Conservation (phyloP, 2,888 invertebrate genomes). For the Stictocephala bisonia region DNA sequence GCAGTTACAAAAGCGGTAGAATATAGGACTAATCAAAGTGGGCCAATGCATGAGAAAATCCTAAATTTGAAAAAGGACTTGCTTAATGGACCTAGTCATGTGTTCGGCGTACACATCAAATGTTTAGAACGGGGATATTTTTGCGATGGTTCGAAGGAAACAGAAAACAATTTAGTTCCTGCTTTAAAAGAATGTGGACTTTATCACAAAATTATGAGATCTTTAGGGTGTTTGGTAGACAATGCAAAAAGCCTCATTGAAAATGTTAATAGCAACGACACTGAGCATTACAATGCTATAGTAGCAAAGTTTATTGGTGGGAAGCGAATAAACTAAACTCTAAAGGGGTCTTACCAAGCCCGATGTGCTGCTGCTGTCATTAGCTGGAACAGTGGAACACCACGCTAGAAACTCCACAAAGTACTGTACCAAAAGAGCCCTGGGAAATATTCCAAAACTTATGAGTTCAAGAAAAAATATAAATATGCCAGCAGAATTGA, state of each 20-base stretch:
- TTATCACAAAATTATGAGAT: neutral
- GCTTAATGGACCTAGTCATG: neutral
- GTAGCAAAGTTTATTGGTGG: constrained; percentile 18
- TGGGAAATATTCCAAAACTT: neutral
- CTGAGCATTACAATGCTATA: constrained; percentile 23
- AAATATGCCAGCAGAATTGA: too few relatives aligned
- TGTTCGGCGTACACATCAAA: neutral
- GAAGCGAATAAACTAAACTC: constrained; percentile 30
- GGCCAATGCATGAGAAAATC: neutral
- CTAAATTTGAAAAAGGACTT: neutral
- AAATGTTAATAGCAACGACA: constrained; percentile 28
- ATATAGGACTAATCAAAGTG: too few relatives aligned
- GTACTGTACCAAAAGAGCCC: constrained; percentile 8
- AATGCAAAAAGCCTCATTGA: constrained; percentile 6
- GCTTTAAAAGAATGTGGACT: neutral
- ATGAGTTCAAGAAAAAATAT: too few relatives aligned
- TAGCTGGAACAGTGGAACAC: constrained; percentile 17
- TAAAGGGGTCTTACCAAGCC: constrained; percentile 30
- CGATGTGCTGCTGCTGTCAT: constrained; percentile 30
- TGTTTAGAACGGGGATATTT: neutral
- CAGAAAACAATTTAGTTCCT: neutral
- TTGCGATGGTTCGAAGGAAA: neutral
- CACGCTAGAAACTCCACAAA: constrained; percentile 22
- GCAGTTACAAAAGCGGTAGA: neutral
- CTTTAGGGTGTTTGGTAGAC: neutral